Percentiles rank a stretch among this genome's conserved stretches.
Conservation (phyloP, 2,888 invertebrate species). For the Malthinus seriepunctatus region DNA sequence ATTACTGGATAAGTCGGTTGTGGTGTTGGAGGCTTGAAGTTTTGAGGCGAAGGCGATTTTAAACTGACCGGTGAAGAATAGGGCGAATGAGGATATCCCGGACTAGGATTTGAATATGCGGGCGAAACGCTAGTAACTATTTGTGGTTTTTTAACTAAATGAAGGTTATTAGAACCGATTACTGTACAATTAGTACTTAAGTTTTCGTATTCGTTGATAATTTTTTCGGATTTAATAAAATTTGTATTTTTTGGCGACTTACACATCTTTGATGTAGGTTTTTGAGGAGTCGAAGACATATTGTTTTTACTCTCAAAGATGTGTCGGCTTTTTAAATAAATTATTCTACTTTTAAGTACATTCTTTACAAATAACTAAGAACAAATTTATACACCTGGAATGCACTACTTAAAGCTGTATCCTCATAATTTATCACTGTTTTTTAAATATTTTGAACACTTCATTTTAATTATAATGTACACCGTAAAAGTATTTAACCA, state of each 20-base stretch:
- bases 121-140: conserved; percentile 50
- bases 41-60: conserved; percentile 50
- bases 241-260: conserved; percentile 52
- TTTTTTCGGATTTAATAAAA: conserved; percentile 39
- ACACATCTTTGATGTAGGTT: conserved; percentile 53
- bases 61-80: conserved; percentile 53
- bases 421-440: conserved; percentile 25
- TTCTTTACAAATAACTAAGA: conserved; percentile 15
- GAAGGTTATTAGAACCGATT: conserved; percentile 54
- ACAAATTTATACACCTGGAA: conserved; percentile 26
- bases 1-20: conserved; percentile 52
- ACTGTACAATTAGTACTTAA: conserved; percentile 55
- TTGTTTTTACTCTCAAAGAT: conserved; percentile 35
- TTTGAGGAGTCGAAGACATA: conserved; percentile 53
- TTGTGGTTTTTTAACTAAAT: conserved; percentile 53
- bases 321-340: conserved; percentile 23
- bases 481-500: conserved; percentile 7
- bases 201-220: conserved; percentile 49
- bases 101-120: conserved; percentile 47
- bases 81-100: conserved; percentile 50
- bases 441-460: conserved; percentile 13
- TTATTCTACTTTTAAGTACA: conserved; percentile 12
- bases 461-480: conserved; percentile 5
- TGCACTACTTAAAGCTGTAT: conserved; percentile 25
- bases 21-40: conserved; percentile 52